phyloP scores from a whole-genome alignment of 2,797 vertebrate species.

The Halcyon chelicuti region DNA sequence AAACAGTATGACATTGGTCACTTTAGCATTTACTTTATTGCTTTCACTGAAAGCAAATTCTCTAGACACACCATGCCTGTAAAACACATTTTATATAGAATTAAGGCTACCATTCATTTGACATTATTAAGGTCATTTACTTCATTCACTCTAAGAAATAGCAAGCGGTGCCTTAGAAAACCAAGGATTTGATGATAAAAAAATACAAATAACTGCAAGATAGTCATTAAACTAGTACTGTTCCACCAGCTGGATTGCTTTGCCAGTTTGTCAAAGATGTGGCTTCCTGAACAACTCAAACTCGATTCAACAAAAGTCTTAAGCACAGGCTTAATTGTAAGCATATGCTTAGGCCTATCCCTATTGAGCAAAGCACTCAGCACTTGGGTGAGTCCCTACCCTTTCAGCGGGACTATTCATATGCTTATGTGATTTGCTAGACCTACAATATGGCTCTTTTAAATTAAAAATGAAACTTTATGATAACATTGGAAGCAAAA shows the following conservation, averaged over 20 bases:
- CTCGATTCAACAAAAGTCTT: slow-evolving; percentile 26
- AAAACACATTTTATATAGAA: slow-evolving; percentile 58
- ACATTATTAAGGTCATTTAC: slow-evolving; percentile 61
- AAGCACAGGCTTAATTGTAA: slow-evolving; percentile 62
- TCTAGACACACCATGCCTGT: slow-evolving; percentile 70
- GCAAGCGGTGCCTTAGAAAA: slow-evolving; percentile 52
- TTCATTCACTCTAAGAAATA: slow-evolving; percentile 69
- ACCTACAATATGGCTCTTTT: slow-evolving; percentile 16
- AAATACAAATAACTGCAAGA: neutral
- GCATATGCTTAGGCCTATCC: slow-evolving; percentile 50
- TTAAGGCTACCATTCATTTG: slow-evolving; percentile 68
- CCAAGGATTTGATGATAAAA: slow-evolving; percentile 34
- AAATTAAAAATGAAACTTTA: slow-evolving; percentile 47
- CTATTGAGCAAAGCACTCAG: slow-evolving; percentile 30
- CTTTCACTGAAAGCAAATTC: slow-evolving; percentile 93
- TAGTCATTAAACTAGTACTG: slow-evolving; percentile 5
- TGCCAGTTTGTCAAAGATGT: slow-evolving; percentile 7
- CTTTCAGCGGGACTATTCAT: slow-evolving; percentile 49
- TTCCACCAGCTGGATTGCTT: slow-evolving; percentile 32
- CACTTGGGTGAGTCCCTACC: neutral
- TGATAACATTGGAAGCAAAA: slow-evolving; percentile 41
- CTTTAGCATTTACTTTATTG: slow-evolving; percentile 74
- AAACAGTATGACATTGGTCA: slow-evolving; percentile 79
- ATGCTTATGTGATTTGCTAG: slow-evolving; percentile 53
- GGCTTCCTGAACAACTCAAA: slow-evolving; percentile 53